Conservation (phyloP, 2,113 vertebrate genomes). For the Phyllopteryx taeniolatus region DNA sequence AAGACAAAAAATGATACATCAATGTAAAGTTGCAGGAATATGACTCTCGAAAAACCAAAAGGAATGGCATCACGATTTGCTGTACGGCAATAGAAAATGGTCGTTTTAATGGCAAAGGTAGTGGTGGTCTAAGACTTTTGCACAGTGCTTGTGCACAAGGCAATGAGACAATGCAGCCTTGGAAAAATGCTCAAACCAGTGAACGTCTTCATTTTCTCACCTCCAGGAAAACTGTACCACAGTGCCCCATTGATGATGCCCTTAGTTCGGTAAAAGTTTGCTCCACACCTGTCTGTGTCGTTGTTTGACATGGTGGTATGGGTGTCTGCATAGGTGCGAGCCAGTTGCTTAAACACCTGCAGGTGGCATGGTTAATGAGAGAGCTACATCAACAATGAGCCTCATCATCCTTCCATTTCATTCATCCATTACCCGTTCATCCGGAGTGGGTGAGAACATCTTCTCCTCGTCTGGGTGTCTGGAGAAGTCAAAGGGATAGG, state of each 20-base stretch:
- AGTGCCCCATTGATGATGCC: conserved; percentile 92
- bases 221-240: conserved; percentile 98
- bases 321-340: conserved; percentile 84
- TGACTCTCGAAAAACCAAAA: no score
- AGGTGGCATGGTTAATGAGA: background rate
- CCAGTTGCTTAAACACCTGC: conserved; percentile 81
- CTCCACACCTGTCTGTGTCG: conserved; percentile 86
- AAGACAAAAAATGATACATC: background rate
- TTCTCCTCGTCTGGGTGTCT: conserved; percentile 84
- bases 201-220: conserved; percentile 63
- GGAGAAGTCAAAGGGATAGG: conserved; percentile 94
- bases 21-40: background rate
- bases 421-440: conserved; percentile 82
- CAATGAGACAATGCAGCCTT: background rate
- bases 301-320: conserved; percentile 87
- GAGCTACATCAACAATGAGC: background rate
- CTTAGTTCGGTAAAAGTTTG: conserved; percentile 81
- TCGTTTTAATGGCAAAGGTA: no score
- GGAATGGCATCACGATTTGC: no score
- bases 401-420: background rate
- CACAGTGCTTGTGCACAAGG: background rate
- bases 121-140: background rate
- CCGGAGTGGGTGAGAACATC: conserved; percentile 90
- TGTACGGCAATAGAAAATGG: no score
- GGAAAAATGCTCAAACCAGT: background rate